phyloP scores from a whole-genome alignment of 2,113 vertebrate species.

The Pseudopipra pipra region DNA sequence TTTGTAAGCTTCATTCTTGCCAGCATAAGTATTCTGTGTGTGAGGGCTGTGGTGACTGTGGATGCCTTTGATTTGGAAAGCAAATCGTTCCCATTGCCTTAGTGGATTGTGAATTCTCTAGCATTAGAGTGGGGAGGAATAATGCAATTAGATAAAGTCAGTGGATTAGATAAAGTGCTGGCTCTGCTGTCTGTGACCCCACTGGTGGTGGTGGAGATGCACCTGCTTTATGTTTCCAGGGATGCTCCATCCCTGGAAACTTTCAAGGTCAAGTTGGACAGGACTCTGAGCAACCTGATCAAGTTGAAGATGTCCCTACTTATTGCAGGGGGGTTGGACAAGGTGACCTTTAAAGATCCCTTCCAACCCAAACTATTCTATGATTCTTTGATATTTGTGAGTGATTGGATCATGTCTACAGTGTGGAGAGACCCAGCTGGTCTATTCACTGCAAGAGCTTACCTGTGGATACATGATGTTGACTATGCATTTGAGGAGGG shows the following conservation, averaged over 20 bases:
- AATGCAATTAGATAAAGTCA: neutral
- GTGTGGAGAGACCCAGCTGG: neutral
- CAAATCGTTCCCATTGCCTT: neutral
- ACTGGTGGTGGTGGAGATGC: neutral
- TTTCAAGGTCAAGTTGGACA: neutral
- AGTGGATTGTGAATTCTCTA: neutral
- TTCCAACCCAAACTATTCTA: neutral
- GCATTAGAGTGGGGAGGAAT: neutral
- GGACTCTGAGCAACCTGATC: neutral
- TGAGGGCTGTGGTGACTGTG: neutral
- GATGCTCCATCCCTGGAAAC: neutral
- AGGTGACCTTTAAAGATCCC: neutral
- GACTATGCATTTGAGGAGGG: neutral
- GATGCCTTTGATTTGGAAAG: neutral
- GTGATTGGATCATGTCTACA: neutral
- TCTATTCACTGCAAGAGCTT: neutral
- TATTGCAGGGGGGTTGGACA: accelerated
- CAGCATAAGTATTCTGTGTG: neutral
- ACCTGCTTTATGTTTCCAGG: neutral
- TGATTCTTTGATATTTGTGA: neutral
- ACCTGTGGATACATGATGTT: accelerated
- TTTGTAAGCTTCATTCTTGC: neutral
- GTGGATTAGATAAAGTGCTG: neutral
- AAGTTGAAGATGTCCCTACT: neutral
- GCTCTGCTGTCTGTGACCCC: neutral